Percentiles rank a stretch among this genome's conserved stretches.
phyloP scores from a whole-genome alignment of 1,140 invertebrate species.

The Caerostris extrusa region DNA sequence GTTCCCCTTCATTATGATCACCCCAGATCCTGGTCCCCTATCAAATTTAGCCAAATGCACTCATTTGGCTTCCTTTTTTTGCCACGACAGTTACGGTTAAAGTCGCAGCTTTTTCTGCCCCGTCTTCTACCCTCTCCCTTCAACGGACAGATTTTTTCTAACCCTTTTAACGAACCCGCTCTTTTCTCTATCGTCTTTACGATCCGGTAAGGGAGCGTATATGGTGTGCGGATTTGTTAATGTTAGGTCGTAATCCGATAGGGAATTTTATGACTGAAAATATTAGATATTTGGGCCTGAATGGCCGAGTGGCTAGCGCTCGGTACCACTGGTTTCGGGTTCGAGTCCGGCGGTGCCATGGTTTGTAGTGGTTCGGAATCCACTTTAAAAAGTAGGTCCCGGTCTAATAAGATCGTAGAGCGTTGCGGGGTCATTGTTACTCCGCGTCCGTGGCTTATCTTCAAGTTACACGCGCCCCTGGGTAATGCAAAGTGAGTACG shows the following conservation, averaged over 20 bases:
- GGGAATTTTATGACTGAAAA: neutral
- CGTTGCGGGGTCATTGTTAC: no score
- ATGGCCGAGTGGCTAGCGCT: no score
- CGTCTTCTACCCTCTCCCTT: neutral
- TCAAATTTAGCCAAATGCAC: constrained; percentile 67
- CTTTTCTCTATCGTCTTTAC: constrained; percentile 14
- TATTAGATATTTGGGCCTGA: no score
- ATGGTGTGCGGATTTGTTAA: neutral
- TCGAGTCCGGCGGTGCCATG: no score
- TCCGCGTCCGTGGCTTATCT: no score
- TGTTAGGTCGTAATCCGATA: neutral
- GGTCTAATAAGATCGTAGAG: no score
- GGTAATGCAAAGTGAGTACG: no score
- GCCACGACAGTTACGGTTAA: constrained; percentile 24
- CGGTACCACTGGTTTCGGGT: no score
- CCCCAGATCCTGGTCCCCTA: neutral
- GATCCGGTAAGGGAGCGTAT: neutral
- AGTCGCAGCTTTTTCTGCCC: constrained; percentile 54
- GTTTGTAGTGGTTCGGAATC: no score
- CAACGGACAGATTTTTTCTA: neutral
- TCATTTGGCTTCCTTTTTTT: constrained; percentile 63
- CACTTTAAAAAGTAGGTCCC: no score
- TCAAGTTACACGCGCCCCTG: no score
- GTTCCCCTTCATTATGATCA: constrained; percentile 61
- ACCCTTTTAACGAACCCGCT: constrained; percentile 65